phyloP scores from a whole-genome alignment of 2,888 invertebrate species.

The Buathra laborator region DNA sequence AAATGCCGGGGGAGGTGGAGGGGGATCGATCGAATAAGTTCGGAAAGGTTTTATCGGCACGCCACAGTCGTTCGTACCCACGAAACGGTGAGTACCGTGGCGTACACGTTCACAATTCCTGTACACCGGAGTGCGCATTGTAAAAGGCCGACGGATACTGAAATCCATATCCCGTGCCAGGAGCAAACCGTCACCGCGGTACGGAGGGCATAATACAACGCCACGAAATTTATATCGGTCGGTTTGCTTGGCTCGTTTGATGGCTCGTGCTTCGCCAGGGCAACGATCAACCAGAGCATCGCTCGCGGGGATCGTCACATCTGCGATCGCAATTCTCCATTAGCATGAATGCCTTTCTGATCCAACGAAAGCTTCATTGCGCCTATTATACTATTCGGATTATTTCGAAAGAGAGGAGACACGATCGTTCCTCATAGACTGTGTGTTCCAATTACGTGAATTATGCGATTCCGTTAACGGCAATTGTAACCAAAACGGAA shows the following conservation, averaged over 20 bases:
- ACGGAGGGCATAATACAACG: not conserved
- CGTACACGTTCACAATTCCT: constrained; percentile 15
- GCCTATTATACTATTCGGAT: not conserved
- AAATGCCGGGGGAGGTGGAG: not conserved
- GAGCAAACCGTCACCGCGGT: constrained; percentile 64
- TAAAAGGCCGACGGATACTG: constrained; percentile 14
- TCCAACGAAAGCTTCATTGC: constrained; percentile 8
- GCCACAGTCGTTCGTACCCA: constrained; percentile 73
- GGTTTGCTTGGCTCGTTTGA: constrained; percentile 9
- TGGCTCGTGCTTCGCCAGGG: constrained; percentile 16
- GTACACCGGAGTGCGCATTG: not conserved
- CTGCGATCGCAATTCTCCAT: constrained; percentile 4
- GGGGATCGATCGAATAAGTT: constrained; percentile 70
- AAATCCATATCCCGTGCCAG: constrained; percentile 72
- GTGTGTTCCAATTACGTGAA: constrained; percentile 50
- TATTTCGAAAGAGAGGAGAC: constrained; percentile 25
- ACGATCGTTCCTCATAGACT: not conserved
- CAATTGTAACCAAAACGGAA: not conserved
- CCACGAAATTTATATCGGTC: constrained; percentile 43
- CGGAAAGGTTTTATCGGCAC: constrained; percentile 74
- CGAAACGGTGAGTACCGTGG: constrained; percentile 38
- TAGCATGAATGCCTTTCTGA: not conserved
- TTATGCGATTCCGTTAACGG: constrained; percentile 25
- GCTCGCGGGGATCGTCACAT: not conserved
- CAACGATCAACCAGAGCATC: not conserved